Conservation (phyloP, 2,797 vertebrate species). For the Sebastes cheni region DNA sequence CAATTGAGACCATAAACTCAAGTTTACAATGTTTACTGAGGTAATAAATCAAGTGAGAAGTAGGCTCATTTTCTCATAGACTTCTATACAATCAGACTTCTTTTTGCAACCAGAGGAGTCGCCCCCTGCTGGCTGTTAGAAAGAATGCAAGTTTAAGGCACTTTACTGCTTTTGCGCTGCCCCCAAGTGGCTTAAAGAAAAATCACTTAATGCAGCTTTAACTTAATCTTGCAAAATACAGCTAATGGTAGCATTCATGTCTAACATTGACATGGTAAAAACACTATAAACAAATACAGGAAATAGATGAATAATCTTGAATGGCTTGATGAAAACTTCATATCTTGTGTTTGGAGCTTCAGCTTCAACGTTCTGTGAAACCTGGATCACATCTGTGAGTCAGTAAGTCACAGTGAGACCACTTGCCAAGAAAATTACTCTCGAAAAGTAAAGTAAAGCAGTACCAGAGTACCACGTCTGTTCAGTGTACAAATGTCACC, state of each 20-base stretch:
- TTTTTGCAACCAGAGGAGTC: too few relatives aligned
- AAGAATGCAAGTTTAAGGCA: too few relatives aligned
- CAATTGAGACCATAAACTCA: too few relatives aligned
- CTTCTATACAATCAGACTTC: too few relatives aligned
- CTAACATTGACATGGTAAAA: not conserved
- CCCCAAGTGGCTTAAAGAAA: too few relatives aligned
- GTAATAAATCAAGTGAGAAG: too few relatives aligned
- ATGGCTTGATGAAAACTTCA: too few relatives aligned
- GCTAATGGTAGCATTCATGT: not conserved
- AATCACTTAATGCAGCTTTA: too few relatives aligned
- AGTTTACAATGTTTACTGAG: too few relatives aligned
- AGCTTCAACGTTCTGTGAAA: not conserved
- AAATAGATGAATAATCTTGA: not conserved
- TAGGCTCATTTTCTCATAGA: too few relatives aligned
- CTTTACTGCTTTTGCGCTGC: too few relatives aligned
- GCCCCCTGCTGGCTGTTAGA: too few relatives aligned
- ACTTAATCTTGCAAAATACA: not conserved
- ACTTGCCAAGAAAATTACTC: slow-evolving; percentile 26
- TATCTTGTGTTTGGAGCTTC: not conserved
- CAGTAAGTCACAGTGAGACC: slow-evolving; percentile 6
- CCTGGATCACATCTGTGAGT: slow-evolving; percentile 21
- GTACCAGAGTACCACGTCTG: slow-evolving; percentile 7
- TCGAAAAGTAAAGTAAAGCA: slow-evolving; percentile 10
- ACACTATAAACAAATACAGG: not conserved
- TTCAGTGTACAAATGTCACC: slow-evolving; percentile 26